A percentile compares a stretch with the other conserved stretches of the same genome.
phyloP scores from a whole-genome alignment of 2,113 vertebrate genomes.

The Tonatia bakeri region DNA sequence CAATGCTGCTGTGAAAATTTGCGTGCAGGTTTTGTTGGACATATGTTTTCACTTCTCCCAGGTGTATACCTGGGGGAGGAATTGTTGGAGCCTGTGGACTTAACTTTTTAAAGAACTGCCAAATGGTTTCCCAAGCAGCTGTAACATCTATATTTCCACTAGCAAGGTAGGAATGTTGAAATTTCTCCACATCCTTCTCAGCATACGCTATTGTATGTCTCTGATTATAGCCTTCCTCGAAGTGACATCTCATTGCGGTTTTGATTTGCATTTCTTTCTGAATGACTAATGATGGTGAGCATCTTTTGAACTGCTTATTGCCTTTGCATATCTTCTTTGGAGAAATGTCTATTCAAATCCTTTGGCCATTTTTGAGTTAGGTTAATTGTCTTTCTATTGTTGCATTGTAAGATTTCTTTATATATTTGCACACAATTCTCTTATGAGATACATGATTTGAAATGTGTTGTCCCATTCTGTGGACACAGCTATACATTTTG shows the following conservation, averaged over 20 bases:
- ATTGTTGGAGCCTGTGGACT: not conserved
- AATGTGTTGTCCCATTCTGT: not conserved
- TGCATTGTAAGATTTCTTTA: not conserved
- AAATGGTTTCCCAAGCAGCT: not conserved
- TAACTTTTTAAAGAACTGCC: not conserved
- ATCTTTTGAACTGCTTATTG: not conserved
- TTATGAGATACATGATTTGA: not conserved
- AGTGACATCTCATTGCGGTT: not conserved
- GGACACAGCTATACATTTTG: not conserved
- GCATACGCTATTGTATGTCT: not conserved
- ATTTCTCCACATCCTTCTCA: not conserved
- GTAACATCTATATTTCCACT: not conserved
- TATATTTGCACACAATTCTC: not conserved
- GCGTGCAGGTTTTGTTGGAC: not conserved
- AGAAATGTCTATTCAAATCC: not conserved
- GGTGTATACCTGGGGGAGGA: not conserved
- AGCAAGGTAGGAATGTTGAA: not conserved
- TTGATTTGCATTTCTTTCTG: not conserved
- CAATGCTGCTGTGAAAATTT: not conserved
- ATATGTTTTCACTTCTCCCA: not conserved
- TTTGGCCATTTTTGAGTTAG: not conserved
- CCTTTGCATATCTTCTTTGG: not conserved
- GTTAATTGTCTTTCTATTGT: not conserved
- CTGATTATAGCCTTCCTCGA: not conserved
- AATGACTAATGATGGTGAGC: not conserved